Base-by-base conservation (phyloP, 2,113 vertebrate species). In the Meleagris gallopavo region DNA sequence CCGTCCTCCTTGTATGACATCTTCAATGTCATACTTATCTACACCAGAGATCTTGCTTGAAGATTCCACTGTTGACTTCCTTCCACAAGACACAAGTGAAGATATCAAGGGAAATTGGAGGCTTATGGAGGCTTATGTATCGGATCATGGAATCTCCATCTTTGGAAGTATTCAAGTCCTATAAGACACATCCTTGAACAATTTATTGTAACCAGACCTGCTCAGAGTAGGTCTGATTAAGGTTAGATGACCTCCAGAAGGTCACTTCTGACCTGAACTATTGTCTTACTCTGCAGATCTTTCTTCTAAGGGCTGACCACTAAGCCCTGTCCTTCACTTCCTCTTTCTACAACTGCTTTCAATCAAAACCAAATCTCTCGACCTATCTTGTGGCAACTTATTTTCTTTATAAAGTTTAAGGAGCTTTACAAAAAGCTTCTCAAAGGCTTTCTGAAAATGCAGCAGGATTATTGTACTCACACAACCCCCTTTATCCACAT, bases 361-460 rank as follows among this genome's bases (percentile, higher is more conserved):
- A 73, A 21, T 45, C 71, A 10, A 85, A 91, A 65, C 9, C 48
- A 54, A 70, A 38, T 7, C n/a, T 80, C 78, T 69, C 4, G 3
- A 69, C 71, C 93, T 85, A 88, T 66, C 92, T 87, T 85, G 87
- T 89, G 80, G 87, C 70, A 92, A 89, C 70, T 94, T 85, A 60
- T 40, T 93, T 89, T 85, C 74, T 69, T 93, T 89, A 40, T 36
- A 22, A 55, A 79, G 67, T 91, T 85, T 94, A 96, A 94, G 87
- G 45, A 89, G 95, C 83, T 96, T 96, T 94, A 22, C 27, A 70
- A 61, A 96, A 96, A 93, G 54, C 92, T 93, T 83, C 88, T 96
- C 85, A 96, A 85, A 89, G 45, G 88, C 62, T 93, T 89, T 95
- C 61, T 70, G 48, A 79, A 91, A 96, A 13, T 40, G 71, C 27